These are phyloP conservation scores for Drosophila kambysellisi DNA, from an alignment of 2,888 invertebrate species.

Conservation along the genomic window DNA sequence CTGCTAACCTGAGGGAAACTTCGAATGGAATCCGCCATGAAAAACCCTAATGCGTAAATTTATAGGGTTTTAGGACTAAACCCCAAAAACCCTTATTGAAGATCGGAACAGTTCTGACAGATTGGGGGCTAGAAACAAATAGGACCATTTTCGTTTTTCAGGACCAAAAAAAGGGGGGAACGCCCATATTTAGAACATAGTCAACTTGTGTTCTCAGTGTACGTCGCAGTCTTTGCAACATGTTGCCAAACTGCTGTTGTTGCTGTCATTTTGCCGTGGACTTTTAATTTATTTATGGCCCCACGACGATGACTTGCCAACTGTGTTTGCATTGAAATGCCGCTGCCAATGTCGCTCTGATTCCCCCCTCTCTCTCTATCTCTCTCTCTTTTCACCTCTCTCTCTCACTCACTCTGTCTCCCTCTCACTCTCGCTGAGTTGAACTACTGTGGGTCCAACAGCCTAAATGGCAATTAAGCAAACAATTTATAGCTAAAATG, in stretches of 20 bases:
- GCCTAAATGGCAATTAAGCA: conserved; percentile 79
- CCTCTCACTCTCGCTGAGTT: not conserved
- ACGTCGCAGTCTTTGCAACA: conserved; percentile 36
- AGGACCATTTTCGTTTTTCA: not conserved
- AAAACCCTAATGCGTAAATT: not conserved
- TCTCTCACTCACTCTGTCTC: not conserved
- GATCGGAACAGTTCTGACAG: not conserved
- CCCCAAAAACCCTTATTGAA: not conserved
- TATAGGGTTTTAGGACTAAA: not conserved
- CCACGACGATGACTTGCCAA: conserved; percentile 64
- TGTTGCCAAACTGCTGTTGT: conserved; percentile 68
- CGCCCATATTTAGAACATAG: not conserved
- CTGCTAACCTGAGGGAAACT: not conserved
- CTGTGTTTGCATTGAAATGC: conserved; percentile 66
- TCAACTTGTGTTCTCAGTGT: not conserved
- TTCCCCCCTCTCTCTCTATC: not conserved
- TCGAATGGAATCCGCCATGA: not conserved
- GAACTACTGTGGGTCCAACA: conserved; percentile 37
- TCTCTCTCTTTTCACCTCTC: not conserved
- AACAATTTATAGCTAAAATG: conserved; percentile 78
- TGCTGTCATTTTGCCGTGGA: conserved; percentile 76
- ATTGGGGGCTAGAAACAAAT: no score
- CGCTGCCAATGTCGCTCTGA: conserved; percentile 19
- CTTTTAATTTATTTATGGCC: conserved; percentile 80
- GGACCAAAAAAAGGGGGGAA: not conserved